Conservation (phyloP, 2,888 invertebrate species). For the Spialia ferax region DNA sequence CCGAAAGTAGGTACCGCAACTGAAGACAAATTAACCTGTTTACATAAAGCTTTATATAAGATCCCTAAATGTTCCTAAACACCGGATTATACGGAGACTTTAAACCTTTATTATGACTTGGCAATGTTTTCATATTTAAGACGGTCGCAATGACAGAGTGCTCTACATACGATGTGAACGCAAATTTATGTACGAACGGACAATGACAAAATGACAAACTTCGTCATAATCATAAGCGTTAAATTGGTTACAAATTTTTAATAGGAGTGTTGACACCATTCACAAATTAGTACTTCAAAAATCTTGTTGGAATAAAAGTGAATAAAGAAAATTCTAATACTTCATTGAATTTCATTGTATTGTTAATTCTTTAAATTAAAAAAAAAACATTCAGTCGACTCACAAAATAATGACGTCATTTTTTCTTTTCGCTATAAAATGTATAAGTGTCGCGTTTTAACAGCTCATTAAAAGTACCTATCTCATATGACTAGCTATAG, state of each 20-base stretch:
- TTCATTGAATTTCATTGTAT: no score
- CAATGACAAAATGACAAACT: not conserved
- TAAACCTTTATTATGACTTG: constrained; percentile 44
- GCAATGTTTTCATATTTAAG: constrained; percentile 49
- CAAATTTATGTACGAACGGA: not conserved
- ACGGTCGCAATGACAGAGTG: constrained; percentile 16
- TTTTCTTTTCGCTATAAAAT: no score
- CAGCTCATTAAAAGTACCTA: no score
- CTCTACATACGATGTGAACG: constrained; percentile 8
- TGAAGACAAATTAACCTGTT: constrained; percentile 55
- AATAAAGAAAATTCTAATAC: no score
- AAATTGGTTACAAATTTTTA: not conserved
- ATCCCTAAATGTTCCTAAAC: constrained; percentile 44
- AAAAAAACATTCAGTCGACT: no score
- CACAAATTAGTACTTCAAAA: no score
- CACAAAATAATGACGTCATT: no score
- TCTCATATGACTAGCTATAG: no score
- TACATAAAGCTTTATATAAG: constrained; percentile 53
- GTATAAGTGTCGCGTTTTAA: no score
- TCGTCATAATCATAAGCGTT: not conserved
- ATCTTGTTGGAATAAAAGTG: no score
- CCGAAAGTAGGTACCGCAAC: constrained; percentile 57
- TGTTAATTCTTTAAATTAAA: no score
- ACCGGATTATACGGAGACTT: constrained; percentile 46
- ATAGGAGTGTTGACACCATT: no score